These are phyloP conservation scores for Camponotus pennsylvanicus DNA, from an alignment of 1,140 invertebrate species.

Conservation along the genomic window DNA sequence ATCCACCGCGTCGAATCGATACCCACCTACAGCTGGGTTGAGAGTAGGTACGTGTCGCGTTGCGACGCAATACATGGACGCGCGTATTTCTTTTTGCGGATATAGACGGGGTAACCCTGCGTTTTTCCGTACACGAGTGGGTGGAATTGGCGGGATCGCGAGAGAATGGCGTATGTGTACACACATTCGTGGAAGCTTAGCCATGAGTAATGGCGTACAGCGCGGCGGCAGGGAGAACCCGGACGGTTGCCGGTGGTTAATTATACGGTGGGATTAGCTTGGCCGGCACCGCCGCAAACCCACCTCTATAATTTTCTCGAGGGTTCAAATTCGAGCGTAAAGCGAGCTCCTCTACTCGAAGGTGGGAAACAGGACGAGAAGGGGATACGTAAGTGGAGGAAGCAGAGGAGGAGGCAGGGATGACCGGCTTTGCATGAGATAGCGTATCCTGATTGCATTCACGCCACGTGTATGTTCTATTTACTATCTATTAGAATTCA, in stretches of 20 bases:
- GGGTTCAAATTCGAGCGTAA: conserved; percentile 82
- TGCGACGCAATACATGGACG: neutral
- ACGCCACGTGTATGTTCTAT: conserved; percentile 47
- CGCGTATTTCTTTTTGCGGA: conserved; percentile 50
- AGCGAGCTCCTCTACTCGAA: conserved; percentile 70
- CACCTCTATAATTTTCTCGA: conserved; percentile 83
- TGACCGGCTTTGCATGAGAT: conserved; percentile 68
- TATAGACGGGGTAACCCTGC: conserved; percentile 9
- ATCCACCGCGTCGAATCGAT: conserved; percentile 46
- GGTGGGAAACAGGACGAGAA: conserved; percentile 2
- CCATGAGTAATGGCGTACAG: conserved; percentile 78
- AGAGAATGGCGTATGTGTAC: conserved; percentile 52
- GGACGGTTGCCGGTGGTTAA: conserved; percentile 82
- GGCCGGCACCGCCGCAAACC: conserved; percentile 78
- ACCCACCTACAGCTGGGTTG: conserved; percentile 14
- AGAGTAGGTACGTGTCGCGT: conserved; percentile 40
- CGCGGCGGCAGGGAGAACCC: conserved; percentile 64
- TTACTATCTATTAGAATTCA: conserved; percentile 66
- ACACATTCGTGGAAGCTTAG: conserved; percentile 78
- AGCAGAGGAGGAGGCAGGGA: neutral
- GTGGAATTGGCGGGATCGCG: conserved; percentile 41
- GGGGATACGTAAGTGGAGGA: neutral
- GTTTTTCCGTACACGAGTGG: neutral
- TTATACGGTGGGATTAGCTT: conserved; percentile 84
- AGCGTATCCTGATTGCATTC: conserved; percentile 71